These are phyloP conservation scores for Drosophila sordidapex DNA, from an alignment of 2,888 invertebrate genomes.

Conservation along the genomic window DNA sequence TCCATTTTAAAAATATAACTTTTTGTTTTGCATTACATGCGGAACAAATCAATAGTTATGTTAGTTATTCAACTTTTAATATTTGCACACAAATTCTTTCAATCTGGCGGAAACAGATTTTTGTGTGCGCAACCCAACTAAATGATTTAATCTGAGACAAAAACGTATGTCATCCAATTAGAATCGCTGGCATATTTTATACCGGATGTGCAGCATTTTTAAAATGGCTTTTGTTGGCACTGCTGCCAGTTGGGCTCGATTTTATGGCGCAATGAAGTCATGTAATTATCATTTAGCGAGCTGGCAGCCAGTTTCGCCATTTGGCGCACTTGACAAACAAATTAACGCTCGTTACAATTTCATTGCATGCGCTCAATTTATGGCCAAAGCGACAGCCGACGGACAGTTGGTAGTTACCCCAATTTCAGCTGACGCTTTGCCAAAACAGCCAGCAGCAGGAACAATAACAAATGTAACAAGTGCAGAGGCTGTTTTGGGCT, in stretches of 20 bases:
- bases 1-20: neutral
- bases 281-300: slow-evolving; percentile 34
- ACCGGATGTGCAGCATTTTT: slow-evolving; percentile 11
- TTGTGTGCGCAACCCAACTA: neutral
- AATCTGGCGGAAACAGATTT: neutral
- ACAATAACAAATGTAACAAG: slow-evolving; percentile 11
- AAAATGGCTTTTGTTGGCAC: slow-evolving; percentile 17
- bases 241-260: slow-evolving; percentile 28
- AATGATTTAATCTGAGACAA: neutral
- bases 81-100: neutral
- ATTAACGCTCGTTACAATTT: slow-evolving; percentile 77
- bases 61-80: neutral
- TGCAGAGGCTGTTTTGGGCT: slow-evolving; percentile 11
- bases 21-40: neutral
- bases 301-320: slow-evolving; percentile 16
- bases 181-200: neutral
- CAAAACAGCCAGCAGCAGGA: slow-evolving; percentile 15
- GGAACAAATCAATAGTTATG: neutral
- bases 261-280: slow-evolving; percentile 13
- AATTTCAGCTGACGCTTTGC: slow-evolving; percentile 65
- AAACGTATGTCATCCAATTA: slow-evolving; percentile 2
- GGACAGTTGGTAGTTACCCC: slow-evolving; percentile 16
- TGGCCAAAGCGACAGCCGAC: slow-evolving; percentile 28
- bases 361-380: slow-evolving; percentile 70
- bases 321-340: slow-evolving; percentile 65